These are phyloP conservation scores for Olivierus martensii DNA, from an alignment of 1,140 invertebrate species.

Conservation along the genomic window DNA sequence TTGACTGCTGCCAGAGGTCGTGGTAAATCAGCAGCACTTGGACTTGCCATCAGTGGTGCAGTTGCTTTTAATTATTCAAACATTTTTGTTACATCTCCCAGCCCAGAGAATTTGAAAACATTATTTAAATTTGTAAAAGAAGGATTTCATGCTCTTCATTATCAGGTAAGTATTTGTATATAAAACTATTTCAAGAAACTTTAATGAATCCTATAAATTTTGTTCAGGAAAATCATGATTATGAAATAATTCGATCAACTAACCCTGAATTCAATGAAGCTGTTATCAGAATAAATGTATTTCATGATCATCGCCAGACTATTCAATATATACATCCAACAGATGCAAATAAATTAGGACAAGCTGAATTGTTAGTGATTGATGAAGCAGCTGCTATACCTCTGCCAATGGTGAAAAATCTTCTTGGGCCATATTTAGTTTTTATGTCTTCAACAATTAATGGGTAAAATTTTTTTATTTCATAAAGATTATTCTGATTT, in stretches of 20 bases:
- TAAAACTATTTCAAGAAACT: no score
- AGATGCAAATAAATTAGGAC: conserved; percentile 68
- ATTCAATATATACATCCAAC: conserved; percentile 94
- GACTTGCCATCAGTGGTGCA: conserved; percentile 62
- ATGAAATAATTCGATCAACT: conserved; percentile 86
- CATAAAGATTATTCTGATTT: neutral
- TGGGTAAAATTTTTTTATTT: conserved; percentile 38
- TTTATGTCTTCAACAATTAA: conserved; percentile 96
- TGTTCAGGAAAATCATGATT: conserved; percentile 81
- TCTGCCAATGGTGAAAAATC: conserved; percentile 75
- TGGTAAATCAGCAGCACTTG: conserved; percentile 97
- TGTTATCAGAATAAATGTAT: conserved; percentile 81
- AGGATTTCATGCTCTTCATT: conserved; percentile 86
- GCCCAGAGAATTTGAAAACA: conserved; percentile 95
- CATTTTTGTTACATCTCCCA: conserved; percentile 95
- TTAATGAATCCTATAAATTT: no score
- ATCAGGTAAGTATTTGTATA: conserved; percentile 43
- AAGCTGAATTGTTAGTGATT: conserved; percentile 90
- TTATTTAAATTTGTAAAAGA: conserved; percentile 97
- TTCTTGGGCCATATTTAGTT: conserved; percentile 84
- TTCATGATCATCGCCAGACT: conserved; percentile 84
- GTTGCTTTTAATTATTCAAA: conserved; percentile 81
- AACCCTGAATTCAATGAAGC: conserved; percentile 96
- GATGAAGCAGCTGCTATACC: conserved; percentile 99
- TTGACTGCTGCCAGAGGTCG: conserved; percentile 91